These are phyloP conservation scores for Sanderia malayensis DNA, from an alignment of 30 jellyfish, hydroid and myxozoan species.

Conservation along the genomic window DNA sequence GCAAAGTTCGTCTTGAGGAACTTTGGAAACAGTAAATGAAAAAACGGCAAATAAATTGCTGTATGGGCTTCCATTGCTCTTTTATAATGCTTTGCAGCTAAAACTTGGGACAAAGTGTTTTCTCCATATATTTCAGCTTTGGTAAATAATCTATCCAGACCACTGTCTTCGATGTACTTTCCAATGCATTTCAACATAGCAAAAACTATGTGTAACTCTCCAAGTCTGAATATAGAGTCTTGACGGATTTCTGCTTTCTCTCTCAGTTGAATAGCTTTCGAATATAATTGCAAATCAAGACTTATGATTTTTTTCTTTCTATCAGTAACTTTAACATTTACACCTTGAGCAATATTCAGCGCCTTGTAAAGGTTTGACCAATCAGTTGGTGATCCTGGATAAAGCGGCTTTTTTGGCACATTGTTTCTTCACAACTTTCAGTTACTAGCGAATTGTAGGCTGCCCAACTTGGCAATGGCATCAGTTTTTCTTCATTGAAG, in stretches of 20 bases:
- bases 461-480: slow-evolving; percentile 33
- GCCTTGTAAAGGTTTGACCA: slow-evolving; percentile 10
- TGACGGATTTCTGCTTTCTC: slow-evolving; percentile 20
- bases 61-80: slow-evolving; percentile 56
- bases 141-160: slow-evolving; percentile 28
- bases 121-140: slow-evolving; percentile 52
- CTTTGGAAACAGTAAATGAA: neutral
- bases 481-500: neutral
- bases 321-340: slow-evolving; percentile 21
- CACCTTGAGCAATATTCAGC: slow-evolving; percentile 26
- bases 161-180: slow-evolving; percentile 53
- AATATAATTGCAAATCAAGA: slow-evolving; percentile 23
- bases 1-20: neutral
- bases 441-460: slow-evolving; percentile 24
- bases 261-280: slow-evolving; percentile 19
- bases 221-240: slow-evolving; percentile 31
- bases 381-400: slow-evolving; percentile 25
- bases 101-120: slow-evolving; percentile 37
- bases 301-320: slow-evolving; percentile 9
- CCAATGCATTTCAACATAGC: slow-evolving; percentile 40
- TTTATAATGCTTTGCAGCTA: slow-evolving; percentile 37
- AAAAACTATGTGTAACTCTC: slow-evolving; percentile 38
- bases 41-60: slow-evolving; percentile 17
- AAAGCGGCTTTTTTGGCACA: slow-evolving; percentile 20
- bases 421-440: neutral